A percentile compares a stretch with the other conserved stretches of the same genome.
These are phyloP conservation scores for Lamproptera curius DNA, from an alignment of 2,888 invertebrate genomes.

Conservation along the genomic window DNA sequence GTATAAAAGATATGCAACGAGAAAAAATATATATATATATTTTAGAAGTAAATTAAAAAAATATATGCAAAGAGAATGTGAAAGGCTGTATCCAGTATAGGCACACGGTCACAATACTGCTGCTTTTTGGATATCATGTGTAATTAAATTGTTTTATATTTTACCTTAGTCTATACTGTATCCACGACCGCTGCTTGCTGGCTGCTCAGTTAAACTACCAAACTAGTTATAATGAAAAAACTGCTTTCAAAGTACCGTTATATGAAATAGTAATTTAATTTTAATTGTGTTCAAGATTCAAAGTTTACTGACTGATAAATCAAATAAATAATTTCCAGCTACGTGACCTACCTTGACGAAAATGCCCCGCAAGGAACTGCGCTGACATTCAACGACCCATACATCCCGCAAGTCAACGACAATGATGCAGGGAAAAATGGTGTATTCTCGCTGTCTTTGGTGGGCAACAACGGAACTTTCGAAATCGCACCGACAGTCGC, in stretches of 20 bases:
- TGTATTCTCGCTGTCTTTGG: conserved; percentile 86
- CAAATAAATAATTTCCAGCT: conserved; percentile 81
- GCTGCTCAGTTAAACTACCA: no score
- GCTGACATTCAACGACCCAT: conserved; percentile 83
- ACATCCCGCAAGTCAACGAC: conserved; percentile 84
- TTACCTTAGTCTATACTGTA: no score
- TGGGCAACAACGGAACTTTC: conserved; percentile 92
- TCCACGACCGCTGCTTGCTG: no score
- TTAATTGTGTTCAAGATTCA: background rate
- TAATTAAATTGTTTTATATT: no score
- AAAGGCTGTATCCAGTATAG: no score
- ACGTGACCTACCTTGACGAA: conserved; percentile 86
- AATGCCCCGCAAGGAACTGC: conserved; percentile 90
- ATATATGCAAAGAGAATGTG: no score
- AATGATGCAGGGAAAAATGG: conserved; percentile 90
- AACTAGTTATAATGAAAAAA: no score
- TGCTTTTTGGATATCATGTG: no score
- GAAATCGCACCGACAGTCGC: conserved; percentile 91
- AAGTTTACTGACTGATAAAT: conserved; percentile 4
- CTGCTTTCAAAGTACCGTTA: background rate
- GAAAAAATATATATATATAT: no score
- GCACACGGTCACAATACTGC: no score
- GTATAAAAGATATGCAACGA: no score
- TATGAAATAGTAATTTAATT: background rate
- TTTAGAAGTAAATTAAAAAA: no score